These are phyloP conservation scores for Neodiprion fabricii DNA, from an alignment of 1,140 invertebrate species.

Conservation along the genomic window DNA sequence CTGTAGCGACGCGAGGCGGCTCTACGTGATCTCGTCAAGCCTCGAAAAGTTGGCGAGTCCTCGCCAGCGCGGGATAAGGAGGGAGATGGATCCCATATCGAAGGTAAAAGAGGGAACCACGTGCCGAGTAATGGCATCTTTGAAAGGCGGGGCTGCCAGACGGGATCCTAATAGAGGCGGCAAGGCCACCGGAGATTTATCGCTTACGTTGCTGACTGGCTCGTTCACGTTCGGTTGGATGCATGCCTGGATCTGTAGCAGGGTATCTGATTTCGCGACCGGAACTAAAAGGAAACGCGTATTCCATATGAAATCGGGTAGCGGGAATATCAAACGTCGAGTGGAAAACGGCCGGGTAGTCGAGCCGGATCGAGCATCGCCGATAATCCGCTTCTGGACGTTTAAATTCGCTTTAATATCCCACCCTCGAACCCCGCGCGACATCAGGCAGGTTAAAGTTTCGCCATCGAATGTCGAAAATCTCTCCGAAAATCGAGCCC, in stretches of 20 bases:
- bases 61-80: neutral
- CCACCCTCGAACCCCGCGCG: neutral
- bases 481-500: no score
- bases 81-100: no score
- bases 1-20: neutral
- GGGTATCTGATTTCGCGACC: neutral
- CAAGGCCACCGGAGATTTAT: neutral
- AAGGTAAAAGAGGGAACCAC: neutral
- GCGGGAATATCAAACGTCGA: neutral
- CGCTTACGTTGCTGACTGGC: neutral
- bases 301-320: neutral
- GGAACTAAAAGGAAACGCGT: neutral
- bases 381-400: neutral
- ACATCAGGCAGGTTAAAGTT: no score
- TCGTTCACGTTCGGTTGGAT: no score
- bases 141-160: neutral
- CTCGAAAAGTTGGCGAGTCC: neutral
- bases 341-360: no score
- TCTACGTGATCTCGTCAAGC: neutral
- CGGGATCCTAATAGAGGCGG: neutral
- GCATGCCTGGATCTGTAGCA: no score
- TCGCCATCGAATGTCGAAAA: no score
- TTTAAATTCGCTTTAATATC: neutral
- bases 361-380: no score
- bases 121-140: constrained; percentile 4